Conservation (phyloP, 1,140 invertebrate species). For the Drosophila triauraria region DNA sequence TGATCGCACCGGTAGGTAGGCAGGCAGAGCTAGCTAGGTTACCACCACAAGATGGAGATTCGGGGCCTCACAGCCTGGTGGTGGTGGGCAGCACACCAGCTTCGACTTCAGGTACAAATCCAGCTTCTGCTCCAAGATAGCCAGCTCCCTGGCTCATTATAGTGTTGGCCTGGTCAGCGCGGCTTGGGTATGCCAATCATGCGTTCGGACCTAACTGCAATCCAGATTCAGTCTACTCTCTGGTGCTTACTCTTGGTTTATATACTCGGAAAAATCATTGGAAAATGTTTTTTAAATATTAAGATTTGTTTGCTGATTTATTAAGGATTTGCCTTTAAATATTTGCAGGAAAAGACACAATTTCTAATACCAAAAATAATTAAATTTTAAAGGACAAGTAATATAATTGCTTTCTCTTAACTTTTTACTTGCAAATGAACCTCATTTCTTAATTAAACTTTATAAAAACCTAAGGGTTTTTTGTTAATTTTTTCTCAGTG, state of each 20-base stretch:
- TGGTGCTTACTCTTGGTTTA: neutral
- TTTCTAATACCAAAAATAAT: too few species aligned
- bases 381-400: too few species aligned
- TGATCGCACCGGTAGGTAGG: slow-evolving; percentile 67
- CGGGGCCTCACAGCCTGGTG: slow-evolving; percentile 23
- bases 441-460: too few species aligned
- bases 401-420: too few species aligned
- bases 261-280: neutral
- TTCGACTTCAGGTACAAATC: neutral
- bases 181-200: slow-evolving; percentile 70
- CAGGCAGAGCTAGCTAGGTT: slow-evolving; percentile 12
- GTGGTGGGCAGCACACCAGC: slow-evolving; percentile 36
- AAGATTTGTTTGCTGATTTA: too few species aligned
- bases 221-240: slow-evolving; percentile 30
- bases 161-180: slow-evolving; percentile 45
- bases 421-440: too few species aligned
- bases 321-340: too few species aligned
- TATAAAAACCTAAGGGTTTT: too few species aligned
- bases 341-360: too few species aligned
- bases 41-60: slow-evolving; percentile 22
- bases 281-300: neutral
- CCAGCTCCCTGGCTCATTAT: slow-evolving; percentile 42
- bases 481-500: slow-evolving; percentile 1
- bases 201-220: slow-evolving; percentile 34
- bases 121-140: slow-evolving; percentile 12